phyloP scores from a whole-genome alignment of 2,888 invertebrate genomes.

The Scelioninae gen. 1 region DNA sequence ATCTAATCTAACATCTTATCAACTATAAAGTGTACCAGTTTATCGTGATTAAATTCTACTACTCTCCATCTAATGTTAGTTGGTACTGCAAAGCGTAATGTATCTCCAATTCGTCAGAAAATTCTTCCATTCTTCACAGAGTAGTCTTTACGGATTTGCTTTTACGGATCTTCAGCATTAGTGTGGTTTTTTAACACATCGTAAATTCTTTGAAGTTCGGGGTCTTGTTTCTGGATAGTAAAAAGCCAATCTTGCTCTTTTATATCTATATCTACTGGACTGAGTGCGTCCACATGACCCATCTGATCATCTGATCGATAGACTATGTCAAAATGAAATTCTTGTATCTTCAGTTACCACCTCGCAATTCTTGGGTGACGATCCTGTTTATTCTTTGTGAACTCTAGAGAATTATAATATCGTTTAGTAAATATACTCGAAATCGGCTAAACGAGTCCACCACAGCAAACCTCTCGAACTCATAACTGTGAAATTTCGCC shows the following conservation, averaged over 20 bases:
- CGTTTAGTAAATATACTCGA: slow-evolving; percentile 74
- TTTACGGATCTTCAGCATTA: neutral
- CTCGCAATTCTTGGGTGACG: slow-evolving; percentile 29
- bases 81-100: neutral
- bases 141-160: slow-evolving; percentile 9
- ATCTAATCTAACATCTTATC: neutral
- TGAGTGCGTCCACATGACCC: slow-evolving; percentile 33
- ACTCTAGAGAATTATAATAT: slow-evolving; percentile 45
- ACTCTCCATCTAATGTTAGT: slow-evolving; percentile 6
- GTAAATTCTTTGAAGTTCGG: neutral
- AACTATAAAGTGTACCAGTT: neutral
- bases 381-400: slow-evolving; percentile 39
- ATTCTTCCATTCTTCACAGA: neutral
- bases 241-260: neutral
- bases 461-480: slow-evolving; percentile 72
- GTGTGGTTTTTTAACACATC: neutral
- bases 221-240: slow-evolving; percentile 19
- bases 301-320: slow-evolving; percentile 22
- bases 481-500: slow-evolving; percentile 77
- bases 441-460: slow-evolving; percentile 67
- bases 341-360: slow-evolving; percentile 38
- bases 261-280: neutral
- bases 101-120: neutral
- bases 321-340: slow-evolving; percentile 27
- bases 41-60: slow-evolving; percentile 6